Percentiles rank a stretch among this genome's conserved stretches.
Evolutionary conservation across 2,888 invertebrate species (phyloP).

Genomic region (Nymphalis c-album): DNA sequence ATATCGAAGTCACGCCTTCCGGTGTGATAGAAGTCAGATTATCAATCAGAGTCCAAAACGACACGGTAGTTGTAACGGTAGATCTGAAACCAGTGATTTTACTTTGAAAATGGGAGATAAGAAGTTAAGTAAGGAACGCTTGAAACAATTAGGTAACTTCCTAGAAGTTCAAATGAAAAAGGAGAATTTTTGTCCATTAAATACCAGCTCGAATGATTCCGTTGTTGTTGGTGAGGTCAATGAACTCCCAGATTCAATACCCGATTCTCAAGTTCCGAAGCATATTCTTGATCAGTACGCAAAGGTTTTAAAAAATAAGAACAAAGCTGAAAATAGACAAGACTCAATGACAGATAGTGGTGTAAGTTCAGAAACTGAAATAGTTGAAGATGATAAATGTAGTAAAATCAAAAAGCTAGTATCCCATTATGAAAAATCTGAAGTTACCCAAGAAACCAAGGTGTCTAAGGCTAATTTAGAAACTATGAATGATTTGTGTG

Average conservation of each 20-base stretch:
- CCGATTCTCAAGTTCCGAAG: constrained; percentile 68
- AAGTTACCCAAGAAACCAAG: constrained; percentile 33
- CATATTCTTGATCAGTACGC: constrained; percentile 76
- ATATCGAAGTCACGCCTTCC: constrained; percentile 82
- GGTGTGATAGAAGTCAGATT: constrained; percentile 76
- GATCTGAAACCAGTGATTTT: constrained; percentile 66
- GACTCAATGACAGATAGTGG: constrained; percentile 76
- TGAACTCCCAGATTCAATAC: constrained; percentile 54
- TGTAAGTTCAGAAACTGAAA: constrained; percentile 77
- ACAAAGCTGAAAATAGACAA: constrained; percentile 55
- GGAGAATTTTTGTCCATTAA: constrained; percentile 60
- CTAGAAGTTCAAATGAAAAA: constrained; percentile 73
- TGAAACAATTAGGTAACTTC: constrained; percentile 67
- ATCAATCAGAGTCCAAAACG: constrained; percentile 59
- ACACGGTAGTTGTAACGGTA: constrained; percentile 66
- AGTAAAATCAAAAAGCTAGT: constrained; percentile 57
- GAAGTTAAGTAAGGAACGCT: constrained; percentile 65
- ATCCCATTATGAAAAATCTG: constrained; percentile 53
- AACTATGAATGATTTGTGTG: constrained; percentile 60
- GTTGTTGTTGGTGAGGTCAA: constrained; percentile 43
- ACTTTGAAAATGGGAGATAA: constrained; percentile 64
- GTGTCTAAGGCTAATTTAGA: constrained; percentile 53
- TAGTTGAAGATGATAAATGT: constrained; percentile 67
- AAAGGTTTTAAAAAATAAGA: constrained; percentile 67
- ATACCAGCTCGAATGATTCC: constrained; percentile 21